Percentiles rank a stretch among this genome's conserved stretches.
Conservation (phyloP, 64 coral and sea anemone genomes). For the Pocillopora damicornis region DNA sequence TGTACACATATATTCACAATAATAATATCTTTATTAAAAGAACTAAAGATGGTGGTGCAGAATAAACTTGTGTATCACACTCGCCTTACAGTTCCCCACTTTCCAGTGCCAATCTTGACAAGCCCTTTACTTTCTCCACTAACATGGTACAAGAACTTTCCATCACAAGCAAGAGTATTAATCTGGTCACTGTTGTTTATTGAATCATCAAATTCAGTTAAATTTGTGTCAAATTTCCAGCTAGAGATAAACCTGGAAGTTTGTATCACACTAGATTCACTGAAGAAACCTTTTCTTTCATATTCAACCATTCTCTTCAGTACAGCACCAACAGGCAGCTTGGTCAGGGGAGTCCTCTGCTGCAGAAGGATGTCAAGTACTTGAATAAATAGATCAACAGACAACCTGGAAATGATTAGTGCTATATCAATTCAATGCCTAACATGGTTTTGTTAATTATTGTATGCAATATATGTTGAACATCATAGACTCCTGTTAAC, state of each 20-base stretch:
- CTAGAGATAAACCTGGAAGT: constrained; percentile 41
- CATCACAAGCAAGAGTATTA: constrained; percentile 53
- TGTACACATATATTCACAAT: too few relatives aligned
- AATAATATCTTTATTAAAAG: too few relatives aligned
- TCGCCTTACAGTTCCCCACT: constrained; percentile 57
- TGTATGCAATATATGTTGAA: not conserved
- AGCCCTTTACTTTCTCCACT: constrained; percentile 34
- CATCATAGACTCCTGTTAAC: not conserved
- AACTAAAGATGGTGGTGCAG: not conserved
- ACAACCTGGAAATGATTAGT: constrained; percentile 23
- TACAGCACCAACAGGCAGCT: constrained; percentile 17
- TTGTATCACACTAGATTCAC: constrained; percentile 5
- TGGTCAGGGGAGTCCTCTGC: constrained; percentile 7
- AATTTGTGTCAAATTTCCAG: constrained; percentile 28
- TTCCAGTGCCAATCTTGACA: constrained; percentile 68
- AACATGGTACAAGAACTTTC: constrained; percentile 61
- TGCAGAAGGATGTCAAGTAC: constrained; percentile 45
- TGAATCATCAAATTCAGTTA: constrained; percentile 8
- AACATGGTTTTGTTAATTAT: not conserved
- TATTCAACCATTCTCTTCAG: constrained; percentile 18
- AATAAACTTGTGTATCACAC: not conserved
- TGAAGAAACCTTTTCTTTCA: constrained; percentile 13
- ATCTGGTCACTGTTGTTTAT: constrained; percentile 26
- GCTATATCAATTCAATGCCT: too few relatives aligned
- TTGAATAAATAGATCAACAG: constrained; percentile 35